These are phyloP conservation scores for Zaprionus vittiger DNA, from an alignment of 1,140 invertebrate species.

Conservation along the genomic window DNA sequence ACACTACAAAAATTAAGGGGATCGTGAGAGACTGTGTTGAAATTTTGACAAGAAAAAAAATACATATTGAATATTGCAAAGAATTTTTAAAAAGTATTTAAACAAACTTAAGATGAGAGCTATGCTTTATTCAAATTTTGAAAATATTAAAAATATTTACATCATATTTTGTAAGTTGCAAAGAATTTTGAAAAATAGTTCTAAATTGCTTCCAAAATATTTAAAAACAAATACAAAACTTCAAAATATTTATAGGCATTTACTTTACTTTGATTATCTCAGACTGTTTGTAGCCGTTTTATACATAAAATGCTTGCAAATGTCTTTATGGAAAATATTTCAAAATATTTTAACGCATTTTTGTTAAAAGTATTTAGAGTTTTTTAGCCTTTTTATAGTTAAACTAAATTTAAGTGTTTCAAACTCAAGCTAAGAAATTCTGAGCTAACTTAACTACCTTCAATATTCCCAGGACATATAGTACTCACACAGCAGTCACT, in stretches of 20 bases:
- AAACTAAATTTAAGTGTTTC: background rate
- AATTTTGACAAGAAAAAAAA: background rate
- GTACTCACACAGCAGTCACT: background rate
- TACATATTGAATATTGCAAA: background rate
- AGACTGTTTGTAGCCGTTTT: too few relatives aligned
- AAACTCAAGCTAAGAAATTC: background rate
- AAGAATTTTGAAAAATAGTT: too few relatives aligned
- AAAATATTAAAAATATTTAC: background rate
- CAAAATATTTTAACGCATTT: too few relatives aligned
- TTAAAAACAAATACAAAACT: background rate
- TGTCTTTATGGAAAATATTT: too few relatives aligned
- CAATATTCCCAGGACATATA: background rate
- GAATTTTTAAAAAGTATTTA: background rate
- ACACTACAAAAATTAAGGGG: constrained; percentile 9
- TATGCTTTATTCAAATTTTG: background rate
- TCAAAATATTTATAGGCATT: background rate
- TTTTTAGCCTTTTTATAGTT: background rate
- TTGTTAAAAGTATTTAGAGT: too few relatives aligned
- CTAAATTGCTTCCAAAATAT: background rate
- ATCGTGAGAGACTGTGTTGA: background rate
- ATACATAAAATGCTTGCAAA: too few relatives aligned
- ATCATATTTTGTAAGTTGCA: background rate
- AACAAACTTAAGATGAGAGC: background rate
- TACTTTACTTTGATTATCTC: background rate
- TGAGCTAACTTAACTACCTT: too few relatives aligned